Percentiles rank a stretch among this genome's conserved stretches.
phyloP scores from a whole-genome alignment of 2,797 vertebrate genomes.

The Poecilia velifera region DNA sequence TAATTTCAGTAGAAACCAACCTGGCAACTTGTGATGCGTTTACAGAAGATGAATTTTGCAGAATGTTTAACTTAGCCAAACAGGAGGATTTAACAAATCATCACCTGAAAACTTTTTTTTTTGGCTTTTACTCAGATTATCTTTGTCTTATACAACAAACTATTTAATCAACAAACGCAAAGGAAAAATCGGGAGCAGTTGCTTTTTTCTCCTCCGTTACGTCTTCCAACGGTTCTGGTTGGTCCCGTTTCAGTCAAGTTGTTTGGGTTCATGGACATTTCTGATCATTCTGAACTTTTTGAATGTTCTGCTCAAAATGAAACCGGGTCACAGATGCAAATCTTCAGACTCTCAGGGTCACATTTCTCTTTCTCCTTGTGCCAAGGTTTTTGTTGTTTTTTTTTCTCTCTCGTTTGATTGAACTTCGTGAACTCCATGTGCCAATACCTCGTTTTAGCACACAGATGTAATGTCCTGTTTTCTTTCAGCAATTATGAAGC shows the following conservation, averaged over 20 bases:
- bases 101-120: background rate
- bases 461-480: constrained; percentile 6
- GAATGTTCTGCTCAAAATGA: background rate
- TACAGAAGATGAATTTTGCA: background rate
- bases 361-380: background rate
- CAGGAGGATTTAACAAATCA: background rate
- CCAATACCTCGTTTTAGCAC: background rate
- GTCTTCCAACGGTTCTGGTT: background rate
- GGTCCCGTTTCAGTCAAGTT: background rate
- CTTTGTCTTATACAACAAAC: background rate
- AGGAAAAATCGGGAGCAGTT: background rate
- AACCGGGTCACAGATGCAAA: constrained; percentile 1
- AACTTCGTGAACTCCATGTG: background rate
- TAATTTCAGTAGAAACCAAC: background rate
- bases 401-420: background rate
- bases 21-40: too few species aligned
- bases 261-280: background rate
- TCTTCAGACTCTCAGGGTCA: constrained; percentile 8
- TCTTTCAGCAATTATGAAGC: background rate
- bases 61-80: background rate
- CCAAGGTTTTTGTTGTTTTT: background rate
- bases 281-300: background rate
- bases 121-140: background rate
- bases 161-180: background rate
- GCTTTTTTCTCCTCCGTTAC: background rate